Conservation (phyloP, 2,888 invertebrate genomes). For the Rugalucina vietnamica region DNA sequence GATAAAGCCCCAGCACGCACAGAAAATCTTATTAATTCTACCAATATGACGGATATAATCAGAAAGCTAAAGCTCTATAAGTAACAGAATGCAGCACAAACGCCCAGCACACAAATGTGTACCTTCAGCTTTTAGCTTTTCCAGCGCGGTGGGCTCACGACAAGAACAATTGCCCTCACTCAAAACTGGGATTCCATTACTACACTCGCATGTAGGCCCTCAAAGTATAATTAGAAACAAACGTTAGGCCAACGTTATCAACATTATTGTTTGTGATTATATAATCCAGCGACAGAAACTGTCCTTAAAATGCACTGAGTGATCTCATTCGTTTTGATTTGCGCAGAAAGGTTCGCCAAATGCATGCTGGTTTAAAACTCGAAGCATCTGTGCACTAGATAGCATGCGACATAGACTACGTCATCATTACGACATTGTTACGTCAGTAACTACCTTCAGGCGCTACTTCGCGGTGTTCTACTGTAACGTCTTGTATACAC, state of each 20-base stretch:
- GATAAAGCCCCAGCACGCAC: too few species aligned
- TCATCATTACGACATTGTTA: too few species aligned
- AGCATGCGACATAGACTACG: constrained; percentile 9
- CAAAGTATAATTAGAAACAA: not conserved
- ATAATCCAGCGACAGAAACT: too few species aligned
- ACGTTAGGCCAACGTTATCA: not conserved
- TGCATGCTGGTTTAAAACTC: not conserved
- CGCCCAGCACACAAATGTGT: constrained; percentile 10
- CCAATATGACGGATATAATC: too few species aligned
- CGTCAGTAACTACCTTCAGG: not conserved
- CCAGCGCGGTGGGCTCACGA: constrained; percentile 9
- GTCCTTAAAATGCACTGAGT: too few species aligned
- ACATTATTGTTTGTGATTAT: too few species aligned
- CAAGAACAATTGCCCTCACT: not conserved
- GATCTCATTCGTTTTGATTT: too few species aligned
- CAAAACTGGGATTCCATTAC: constrained; percentile 6
- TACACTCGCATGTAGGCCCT: constrained; percentile 10
- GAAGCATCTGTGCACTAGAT: not conserved
- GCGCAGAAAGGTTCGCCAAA: not conserved
- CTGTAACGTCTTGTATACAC: constrained; percentile 57
- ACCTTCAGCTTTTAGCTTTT: constrained; percentile 1
- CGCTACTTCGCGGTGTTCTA: constrained; percentile 45
- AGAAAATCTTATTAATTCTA: too few species aligned
- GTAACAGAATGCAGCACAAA: not conserved
- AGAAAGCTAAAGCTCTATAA: not conserved